Base-by-base conservation (phyloP, 2,113 vertebrate species). In the Chloebia gouldiae region DNA sequence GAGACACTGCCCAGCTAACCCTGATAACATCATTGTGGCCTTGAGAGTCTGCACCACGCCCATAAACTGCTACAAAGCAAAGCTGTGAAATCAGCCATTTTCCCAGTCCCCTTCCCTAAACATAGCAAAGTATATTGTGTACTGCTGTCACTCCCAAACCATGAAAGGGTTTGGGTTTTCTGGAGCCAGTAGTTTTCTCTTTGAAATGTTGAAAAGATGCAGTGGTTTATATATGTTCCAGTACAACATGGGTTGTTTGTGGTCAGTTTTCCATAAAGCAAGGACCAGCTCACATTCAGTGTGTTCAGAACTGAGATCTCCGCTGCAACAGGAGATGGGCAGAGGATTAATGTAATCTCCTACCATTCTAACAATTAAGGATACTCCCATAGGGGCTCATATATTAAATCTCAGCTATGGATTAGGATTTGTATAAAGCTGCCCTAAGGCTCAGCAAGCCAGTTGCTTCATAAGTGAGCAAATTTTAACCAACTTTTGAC, bases 91-190 rank as follows among this genome's bases (percentile, higher is more conserved):
- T 59, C 37, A 31, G 21, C 24, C 3, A 3, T 72, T 42, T 63
- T 17, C 35, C 44, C 7, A 6, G 15, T 15, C 21, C 39, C 21
- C n/a, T 35, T 31, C 8, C 42, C 64, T 16, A 15, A 72, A 19
- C 2, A 9, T 21, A 40, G n/a, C 0, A 0, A 1, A 72, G 35
- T 5, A 20, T 10, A 30, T 17, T 10, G 6, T 3, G 7, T 33
- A 21, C 40, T 75, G 13, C 45, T 39, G 16, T 56, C 37, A 30
- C 19, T 57, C 21, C 27, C 22, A 49, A 31, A 44, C 23, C 22
- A 21, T 0, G 0, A 42, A 81, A 49, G 20, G 3, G 2, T 19
- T 56, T 68, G 6, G 27, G 7, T 81, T 44, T 92, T 88, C 75
- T 82, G 47, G 14, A 75, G 37, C 20, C 18, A 35, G 2, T 6